These are phyloP conservation scores for Pyralis farinalis DNA, from an alignment of 2,888 invertebrate species.

Conservation along the genomic window DNA sequence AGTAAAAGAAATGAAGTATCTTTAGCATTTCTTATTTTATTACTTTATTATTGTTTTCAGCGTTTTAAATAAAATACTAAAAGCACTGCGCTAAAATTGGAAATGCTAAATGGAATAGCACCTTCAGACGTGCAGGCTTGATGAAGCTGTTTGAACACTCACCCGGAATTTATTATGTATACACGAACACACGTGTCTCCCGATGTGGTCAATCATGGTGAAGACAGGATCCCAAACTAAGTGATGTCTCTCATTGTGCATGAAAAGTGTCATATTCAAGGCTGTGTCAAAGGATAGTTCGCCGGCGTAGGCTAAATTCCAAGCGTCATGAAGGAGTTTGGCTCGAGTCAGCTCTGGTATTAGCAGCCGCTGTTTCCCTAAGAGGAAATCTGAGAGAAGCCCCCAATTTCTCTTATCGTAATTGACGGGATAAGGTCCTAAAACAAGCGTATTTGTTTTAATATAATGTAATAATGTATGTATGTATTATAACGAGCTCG, in stretches of 20 bases:
- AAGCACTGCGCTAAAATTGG: too few relatives aligned
- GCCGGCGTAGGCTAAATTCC: slow-evolving; percentile 89
- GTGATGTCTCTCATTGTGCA: slow-evolving; percentile 86
- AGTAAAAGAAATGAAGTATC: too few relatives aligned
- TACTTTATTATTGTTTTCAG: too few relatives aligned
- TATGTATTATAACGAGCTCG: too few relatives aligned
- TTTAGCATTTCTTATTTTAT: too few relatives aligned
- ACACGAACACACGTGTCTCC: slow-evolving; percentile 84
- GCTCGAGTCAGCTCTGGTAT: slow-evolving; percentile 88
- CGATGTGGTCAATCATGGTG: slow-evolving; percentile 90
- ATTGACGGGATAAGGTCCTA: slow-evolving; percentile 91
- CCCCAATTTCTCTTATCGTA: slow-evolving; percentile 90
- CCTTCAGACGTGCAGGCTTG: too few relatives aligned
- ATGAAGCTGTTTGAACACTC: too few relatives aligned
- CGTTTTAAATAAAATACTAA: too few relatives aligned
- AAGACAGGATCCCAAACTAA: slow-evolving; percentile 92
- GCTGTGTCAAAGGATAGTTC: slow-evolving; percentile 88
- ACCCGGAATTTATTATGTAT: slow-evolving; percentile 88
- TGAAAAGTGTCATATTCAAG: slow-evolving; percentile 89
- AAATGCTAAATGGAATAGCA: too few relatives aligned
- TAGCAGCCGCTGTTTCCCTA: slow-evolving; percentile 66
- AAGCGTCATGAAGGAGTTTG: slow-evolving; percentile 88
- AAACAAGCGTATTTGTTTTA: slow-evolving; percentile 19
- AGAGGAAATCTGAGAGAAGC: slow-evolving; percentile 84
- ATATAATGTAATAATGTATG: too few relatives aligned